Percentiles rank a stretch among this genome's conserved stretches.
Conservation (phyloP, 2,797 vertebrate species). For the Gymnoscopelus microlampas region DNA sequence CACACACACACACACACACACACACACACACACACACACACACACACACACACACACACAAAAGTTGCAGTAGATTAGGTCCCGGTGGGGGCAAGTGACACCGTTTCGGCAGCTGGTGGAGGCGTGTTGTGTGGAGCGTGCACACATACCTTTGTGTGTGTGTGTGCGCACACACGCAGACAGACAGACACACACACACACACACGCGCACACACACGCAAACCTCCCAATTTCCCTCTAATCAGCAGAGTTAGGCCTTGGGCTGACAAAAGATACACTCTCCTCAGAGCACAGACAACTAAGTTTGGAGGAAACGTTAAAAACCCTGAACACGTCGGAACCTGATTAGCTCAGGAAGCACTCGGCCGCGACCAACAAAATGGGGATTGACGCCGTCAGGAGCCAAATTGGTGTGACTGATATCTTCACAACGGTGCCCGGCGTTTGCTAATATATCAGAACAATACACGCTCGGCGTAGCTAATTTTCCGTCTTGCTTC, state of each 20-base stretch:
- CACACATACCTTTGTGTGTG: too few species aligned
- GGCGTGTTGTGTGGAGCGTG: conserved; percentile 35
- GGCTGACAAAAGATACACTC: conserved; percentile 62
- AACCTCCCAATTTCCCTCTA: conserved; percentile 33
- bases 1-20: neutral
- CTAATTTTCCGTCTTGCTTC: too few species aligned
- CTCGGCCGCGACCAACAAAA: conserved; percentile 8
- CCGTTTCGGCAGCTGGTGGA: conserved; percentile 71
- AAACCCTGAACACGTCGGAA: conserved; percentile 5
- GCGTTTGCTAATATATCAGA: too few species aligned
- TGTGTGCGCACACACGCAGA: too few species aligned
- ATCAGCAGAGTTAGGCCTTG: conserved; percentile 50
- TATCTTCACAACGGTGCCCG: conserved; percentile 8
- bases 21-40: neutral
- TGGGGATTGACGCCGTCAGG: conserved; percentile 6
- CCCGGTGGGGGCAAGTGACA: conserved; percentile 67
- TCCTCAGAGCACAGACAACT: conserved; percentile 22
- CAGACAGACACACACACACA: conserved; percentile 10
- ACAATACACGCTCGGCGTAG: too few species aligned
- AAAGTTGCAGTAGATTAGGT: conserved; percentile 66
- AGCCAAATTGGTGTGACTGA: conserved; percentile 17
- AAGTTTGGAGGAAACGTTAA: too few species aligned
- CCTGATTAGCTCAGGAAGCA: conserved; percentile 29
- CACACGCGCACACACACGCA: neutral
- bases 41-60: too few species aligned